These are phyloP conservation scores for Tipula vernalis DNA, from an alignment of 2,888 invertebrate genomes.

Conservation along the genomic window DNA sequence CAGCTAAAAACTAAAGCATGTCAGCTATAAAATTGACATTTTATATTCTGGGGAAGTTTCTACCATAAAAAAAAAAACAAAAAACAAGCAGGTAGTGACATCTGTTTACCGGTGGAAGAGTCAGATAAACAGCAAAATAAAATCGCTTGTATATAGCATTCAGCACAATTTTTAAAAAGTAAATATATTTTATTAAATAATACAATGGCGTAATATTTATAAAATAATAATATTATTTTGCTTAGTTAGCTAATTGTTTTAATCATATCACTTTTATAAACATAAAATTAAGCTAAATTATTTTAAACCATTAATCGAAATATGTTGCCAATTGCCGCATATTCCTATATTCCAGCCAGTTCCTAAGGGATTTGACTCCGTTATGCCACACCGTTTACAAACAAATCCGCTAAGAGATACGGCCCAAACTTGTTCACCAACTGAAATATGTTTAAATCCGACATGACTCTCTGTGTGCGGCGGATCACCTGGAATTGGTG, in stretches of 20 bases:
- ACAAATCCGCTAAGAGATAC: constrained; percentile 55
- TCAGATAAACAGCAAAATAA: not conserved
- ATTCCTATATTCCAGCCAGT: constrained; percentile 67
- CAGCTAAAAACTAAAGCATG: not conserved
- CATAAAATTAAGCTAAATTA: constrained; percentile 8
- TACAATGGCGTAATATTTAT: not conserved
- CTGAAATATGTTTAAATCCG: constrained; percentile 60
- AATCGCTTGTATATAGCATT: not conserved
- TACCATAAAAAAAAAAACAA: not conserved
- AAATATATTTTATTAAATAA: not conserved
- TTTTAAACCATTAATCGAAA: constrained; percentile 27
- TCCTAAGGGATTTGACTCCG: constrained; percentile 57
- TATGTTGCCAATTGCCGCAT: constrained; percentile 40
- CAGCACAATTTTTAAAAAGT: not conserved
- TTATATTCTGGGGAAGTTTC: not conserved
- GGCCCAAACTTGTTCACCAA: constrained; percentile 66
- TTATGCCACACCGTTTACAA: constrained; percentile 61
- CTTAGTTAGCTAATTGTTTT: not conserved
- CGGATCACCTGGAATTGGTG: constrained; percentile 44
- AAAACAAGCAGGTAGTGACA: not conserved
- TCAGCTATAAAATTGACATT: not conserved
- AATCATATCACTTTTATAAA: constrained; percentile 4
- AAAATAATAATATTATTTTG: not conserved
- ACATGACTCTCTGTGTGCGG: constrained; percentile 39
- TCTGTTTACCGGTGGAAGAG: not conserved